Evolutionary conservation across 1,140 invertebrate genomes (phyloP).

Genomic region (Ctenoplectra terminalis): DNA sequence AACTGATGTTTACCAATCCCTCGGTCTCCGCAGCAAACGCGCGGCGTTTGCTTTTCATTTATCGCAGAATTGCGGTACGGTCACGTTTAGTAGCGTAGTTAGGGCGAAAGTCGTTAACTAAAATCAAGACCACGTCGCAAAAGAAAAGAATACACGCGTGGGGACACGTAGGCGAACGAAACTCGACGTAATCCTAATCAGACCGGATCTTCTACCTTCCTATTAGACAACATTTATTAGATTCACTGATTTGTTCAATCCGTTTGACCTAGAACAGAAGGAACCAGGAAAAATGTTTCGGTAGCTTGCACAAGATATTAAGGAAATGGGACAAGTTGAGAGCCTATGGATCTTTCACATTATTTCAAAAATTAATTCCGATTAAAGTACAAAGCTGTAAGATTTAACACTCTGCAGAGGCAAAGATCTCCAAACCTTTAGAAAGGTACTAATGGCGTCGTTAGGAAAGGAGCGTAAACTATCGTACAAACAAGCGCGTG

Average conservation of each 20-base stretch:
- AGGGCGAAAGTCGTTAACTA: slow-evolving; percentile 37
- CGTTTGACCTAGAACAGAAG: neutral
- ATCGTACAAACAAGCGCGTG: slow-evolving; percentile 10
- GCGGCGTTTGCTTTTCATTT: slow-evolving; percentile 78
- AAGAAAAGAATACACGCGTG: neutral
- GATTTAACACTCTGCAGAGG: neutral
- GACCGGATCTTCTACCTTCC: neutral
- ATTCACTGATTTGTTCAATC: neutral
- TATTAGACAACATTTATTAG: neutral
- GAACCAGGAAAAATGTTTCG: neutral
- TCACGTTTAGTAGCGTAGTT: slow-evolving; percentile 58
- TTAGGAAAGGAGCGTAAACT: neutral
- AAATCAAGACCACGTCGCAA: slow-evolving; percentile 12
- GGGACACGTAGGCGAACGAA: neutral
- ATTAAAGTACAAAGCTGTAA: neutral
- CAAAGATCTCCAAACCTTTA: neutral
- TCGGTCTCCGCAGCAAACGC: slow-evolving; percentile 56
- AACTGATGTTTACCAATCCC: slow-evolving; percentile 73
- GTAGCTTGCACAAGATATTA: neutral
- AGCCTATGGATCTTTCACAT: neutral
- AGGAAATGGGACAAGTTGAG: neutral
- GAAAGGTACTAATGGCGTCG: neutral
- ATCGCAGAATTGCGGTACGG: slow-evolving; percentile 55
- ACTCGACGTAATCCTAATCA: slow-evolving; percentile 17
- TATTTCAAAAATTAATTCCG: too few species aligned